Evolutionary conservation across 2,113 vertebrate genomes (phyloP), one percentile per base, ranked within the genome.

Genomic region (Platichthys stellatus): DNA sequence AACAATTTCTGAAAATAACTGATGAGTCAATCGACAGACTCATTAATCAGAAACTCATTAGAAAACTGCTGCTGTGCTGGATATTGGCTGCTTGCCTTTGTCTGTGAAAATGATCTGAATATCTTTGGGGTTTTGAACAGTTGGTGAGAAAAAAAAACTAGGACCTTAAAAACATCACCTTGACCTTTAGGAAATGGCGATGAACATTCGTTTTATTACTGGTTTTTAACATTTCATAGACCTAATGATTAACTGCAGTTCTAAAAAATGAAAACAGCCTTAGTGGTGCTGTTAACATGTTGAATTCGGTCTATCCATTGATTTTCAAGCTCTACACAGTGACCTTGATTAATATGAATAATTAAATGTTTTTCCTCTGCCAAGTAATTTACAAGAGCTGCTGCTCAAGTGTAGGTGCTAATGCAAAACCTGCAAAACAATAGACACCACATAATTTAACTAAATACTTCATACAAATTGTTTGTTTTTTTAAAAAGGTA

Each of bases 301-400:
- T 43, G n/a, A 17, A 47, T 58, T 71, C 24, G 31, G 31, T 31
- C 31, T 31, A 45, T 0, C 3, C 21, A 38, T 71, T 63, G 31
- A 66, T 70, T 58, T 72, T 59, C 12, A 38, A 59, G 40, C 12
- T 6, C 5, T 9, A 61, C 57, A 68, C 40, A 69, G 23, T 63
- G n/a, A 11, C 38, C 57, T 65, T 78, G 23, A 70, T 69, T 58
- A 38, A 24, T 24, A 69, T 53, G 31, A 78, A 57, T 51, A 18
- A 51, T 51, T 18, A 15, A 51, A 51, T 51, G 47, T 51, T 5
- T 51, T 51, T 51, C 7, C 18, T 31, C 14, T 17, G 47, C 18
- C 15, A 51, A 18, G 47, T 18, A 18, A 49, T 49, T 49, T 49
- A 49, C 47, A 49, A 49, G 17, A 49, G 17, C 47, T 51, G 47